Evolutionary conservation across 2,888 invertebrate species (phyloP).

Genomic region (Molorchus minor): DNA sequence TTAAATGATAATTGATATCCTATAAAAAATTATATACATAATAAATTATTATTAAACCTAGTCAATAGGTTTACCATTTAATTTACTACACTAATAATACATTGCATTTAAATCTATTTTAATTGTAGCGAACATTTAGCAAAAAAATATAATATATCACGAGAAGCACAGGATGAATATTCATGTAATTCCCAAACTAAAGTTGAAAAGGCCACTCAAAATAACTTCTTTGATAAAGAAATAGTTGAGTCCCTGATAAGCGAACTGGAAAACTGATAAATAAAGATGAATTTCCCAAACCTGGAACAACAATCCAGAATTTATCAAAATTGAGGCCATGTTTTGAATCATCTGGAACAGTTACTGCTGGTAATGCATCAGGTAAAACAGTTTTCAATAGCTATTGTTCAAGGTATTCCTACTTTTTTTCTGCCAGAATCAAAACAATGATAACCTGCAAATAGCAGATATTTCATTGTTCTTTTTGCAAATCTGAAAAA

Average conservation of each 20-base stretch:
- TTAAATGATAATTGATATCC: no score
- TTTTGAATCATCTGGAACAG: constrained; percentile 71
- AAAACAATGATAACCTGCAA: neutral
- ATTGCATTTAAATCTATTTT: no score
- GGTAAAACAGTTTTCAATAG: constrained; percentile 59
- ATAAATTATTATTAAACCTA: no score
- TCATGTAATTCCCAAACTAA: constrained; percentile 75
- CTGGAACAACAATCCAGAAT: constrained; percentile 68
- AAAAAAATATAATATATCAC: constrained; percentile 69
- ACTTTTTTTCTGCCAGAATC: neutral
- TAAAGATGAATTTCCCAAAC: constrained; percentile 77
- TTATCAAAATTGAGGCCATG: constrained; percentile 72
- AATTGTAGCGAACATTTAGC: constrained; percentile 86
- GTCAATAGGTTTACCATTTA: no score
- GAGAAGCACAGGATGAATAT: constrained; percentile 76
- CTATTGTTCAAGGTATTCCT: neutral
- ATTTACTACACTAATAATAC: no score
- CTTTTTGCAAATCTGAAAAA: no score
- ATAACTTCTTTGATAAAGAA: constrained; percentile 74
- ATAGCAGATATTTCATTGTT: no score
- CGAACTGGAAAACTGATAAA: constrained; percentile 59
- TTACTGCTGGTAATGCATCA: constrained; percentile 83
- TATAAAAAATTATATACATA: no score
- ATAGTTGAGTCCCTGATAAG: constrained; percentile 69
- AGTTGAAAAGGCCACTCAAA: constrained; percentile 69